Base-by-base conservation (phyloP, 2,888 invertebrate genomes). In the Pseudanteris insignis region DNA sequence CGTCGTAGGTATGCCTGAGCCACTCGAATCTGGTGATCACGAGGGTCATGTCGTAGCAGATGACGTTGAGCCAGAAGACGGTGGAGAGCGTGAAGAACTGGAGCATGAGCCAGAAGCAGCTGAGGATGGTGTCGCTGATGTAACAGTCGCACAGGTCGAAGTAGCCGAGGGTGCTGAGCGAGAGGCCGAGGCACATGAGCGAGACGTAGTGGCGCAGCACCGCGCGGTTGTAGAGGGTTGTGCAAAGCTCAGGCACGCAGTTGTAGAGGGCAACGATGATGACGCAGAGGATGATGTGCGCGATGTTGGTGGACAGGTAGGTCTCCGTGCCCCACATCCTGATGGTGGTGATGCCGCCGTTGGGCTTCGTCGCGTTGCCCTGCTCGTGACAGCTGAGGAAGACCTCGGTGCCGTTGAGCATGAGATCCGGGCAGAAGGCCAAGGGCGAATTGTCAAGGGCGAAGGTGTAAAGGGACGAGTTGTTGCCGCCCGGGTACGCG, bases 31-130 rank as follows among this genome's bases (percentile, higher is more conserved):
- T 59, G 3, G 70, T 74, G 30, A 74, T 74, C 4, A 67, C 68
- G 28, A 70, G 24, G 2, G 71, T 73, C 71, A 74, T 73, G 38
- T 73, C 72, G 44, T 71, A 70, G 21, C 73, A 72, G n/a, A 74
- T 67, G 2, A 71, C 67, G 41, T 74, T 74, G 6, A 74, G 51
- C 74, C 73, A 74, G 18, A 73, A 73, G 0, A 70, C 70, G 0
- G 73, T 70, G 2, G 74, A 58, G n/a, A 70, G 59, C 2, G 75
- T 70, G 32, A 74, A 74, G 24, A 64, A 74, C 40, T 74, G 74
- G 11, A 72, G 48, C 2, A 33, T 34, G 13, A 74, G 44, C 72
- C 72, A 74, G 0, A 70, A 10, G 9, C 37, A 41, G 7, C 41
- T 48, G 0, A 58, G 47, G 0, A 64, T 4, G 2, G 64, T 26